Base-by-base conservation (phyloP, 2,113 vertebrate species). In the Psophia crepitans region DNA sequence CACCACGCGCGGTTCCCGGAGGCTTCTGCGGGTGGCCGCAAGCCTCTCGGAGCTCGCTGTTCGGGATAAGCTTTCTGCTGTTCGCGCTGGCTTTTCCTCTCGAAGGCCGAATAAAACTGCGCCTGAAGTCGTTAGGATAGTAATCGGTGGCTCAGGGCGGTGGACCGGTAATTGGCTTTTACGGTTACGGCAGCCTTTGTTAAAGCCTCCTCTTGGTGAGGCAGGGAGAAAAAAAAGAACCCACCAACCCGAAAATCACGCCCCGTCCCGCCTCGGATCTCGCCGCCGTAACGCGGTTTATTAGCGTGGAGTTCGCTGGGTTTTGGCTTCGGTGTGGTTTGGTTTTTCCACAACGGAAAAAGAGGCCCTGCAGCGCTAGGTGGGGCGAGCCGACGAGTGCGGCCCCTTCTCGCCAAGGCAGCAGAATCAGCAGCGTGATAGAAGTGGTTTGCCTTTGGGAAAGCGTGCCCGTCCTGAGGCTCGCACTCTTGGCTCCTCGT, bases 391-490 rank as follows among this genome's bases (percentile, higher is more conserved):
- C 3, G 27, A 17, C 22, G 2, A 3, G 65, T 54, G 11, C 2
- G 3, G n/a, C n/a, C n/a, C n/a, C 63, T 7, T 12, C 58, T 32
- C 1, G 4, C 64, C 35, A 32, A 33, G 43, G 74, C 48, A 54
- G 84, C 84, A 91, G 74, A 94, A 93, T 96, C 57, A 93, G 91
- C 63, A 93, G 57, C 58, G 14, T 90, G 93, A 89, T 76, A 16
- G 51, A 65, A 89, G 83, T 9, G 28, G n/a, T 73, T 77, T 93
- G 95, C 63, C 46, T 66, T 74, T 80, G 83, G 44, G 69, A 15
- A 39, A 65, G 32, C 5, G 2, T 69, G 56, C 49, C 66, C 3
- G 9, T n/a, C 71, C 46, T 0, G 1, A 65, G 76, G 66, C 86
- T 49, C 5, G 1, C 35, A 20, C 48, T 60, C 66, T 51, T 10